Percentiles rank a stretch among this genome's conserved stretches.
These are phyloP conservation scores for Acipenser oxyrinchus DNA, from an alignment of 2,797 vertebrate species.

Conservation along the genomic window DNA sequence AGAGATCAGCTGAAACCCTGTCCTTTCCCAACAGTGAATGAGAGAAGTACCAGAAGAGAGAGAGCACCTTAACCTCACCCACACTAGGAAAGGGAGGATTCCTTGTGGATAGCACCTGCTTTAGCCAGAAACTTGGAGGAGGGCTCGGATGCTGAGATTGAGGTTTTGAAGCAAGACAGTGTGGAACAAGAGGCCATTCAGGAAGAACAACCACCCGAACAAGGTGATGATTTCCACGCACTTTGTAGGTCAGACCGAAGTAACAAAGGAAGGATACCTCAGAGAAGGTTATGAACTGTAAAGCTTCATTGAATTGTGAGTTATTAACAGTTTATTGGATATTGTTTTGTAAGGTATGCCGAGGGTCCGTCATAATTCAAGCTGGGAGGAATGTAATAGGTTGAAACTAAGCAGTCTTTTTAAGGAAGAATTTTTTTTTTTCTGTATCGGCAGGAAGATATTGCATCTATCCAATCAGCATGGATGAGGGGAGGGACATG, in stretches of 20 bases:
- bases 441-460: no score
- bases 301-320: background rate
- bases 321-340: background rate
- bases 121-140: background rate
- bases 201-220: background rate
- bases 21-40: background rate
- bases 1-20: background rate
- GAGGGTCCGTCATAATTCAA: background rate
- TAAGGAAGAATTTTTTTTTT: no score
- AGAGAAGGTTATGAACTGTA: no score
- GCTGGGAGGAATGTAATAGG: background rate
- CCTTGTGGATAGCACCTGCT: background rate
- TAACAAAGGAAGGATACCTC: no score
- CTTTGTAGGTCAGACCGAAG: no score
- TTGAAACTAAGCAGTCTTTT: background rate
- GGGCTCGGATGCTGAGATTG: background rate
- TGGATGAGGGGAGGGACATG: no score
- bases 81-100: background rate
- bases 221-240: no score
- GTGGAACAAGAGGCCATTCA: background rate
- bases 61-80: background rate
- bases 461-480: no score
- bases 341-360: background rate
- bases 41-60: background rate
- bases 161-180: background rate